Conservation (phyloP, 2,888 invertebrate species). For the Rugalucina vietnamica region DNA sequence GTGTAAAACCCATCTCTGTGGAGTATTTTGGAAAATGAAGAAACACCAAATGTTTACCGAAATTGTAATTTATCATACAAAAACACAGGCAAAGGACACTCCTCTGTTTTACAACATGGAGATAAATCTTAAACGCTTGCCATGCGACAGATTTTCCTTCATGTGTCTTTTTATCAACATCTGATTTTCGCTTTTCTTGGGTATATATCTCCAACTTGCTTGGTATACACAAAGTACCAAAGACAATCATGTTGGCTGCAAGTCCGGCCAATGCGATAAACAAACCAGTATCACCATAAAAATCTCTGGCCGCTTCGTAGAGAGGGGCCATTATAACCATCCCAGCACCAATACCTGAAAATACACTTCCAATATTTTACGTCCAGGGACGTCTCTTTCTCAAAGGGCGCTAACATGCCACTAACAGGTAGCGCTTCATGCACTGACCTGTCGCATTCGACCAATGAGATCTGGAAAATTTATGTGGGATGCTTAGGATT, state of each 20-base stretch:
- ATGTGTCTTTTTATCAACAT: not conserved
- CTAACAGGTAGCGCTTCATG: too few species aligned
- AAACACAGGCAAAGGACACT: constrained; percentile 22
- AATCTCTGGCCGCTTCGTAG: constrained; percentile 42
- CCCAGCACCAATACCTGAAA: constrained; percentile 45
- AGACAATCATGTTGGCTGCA: constrained; percentile 35
- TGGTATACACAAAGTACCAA: constrained; percentile 50
- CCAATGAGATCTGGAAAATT: too few species aligned
- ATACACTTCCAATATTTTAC: too few species aligned
- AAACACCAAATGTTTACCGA: constrained; percentile 38
- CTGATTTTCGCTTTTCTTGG: constrained; percentile 7
- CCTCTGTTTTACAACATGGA: constrained; percentile 21
- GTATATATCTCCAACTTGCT: constrained; percentile 39
- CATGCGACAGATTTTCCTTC: not conserved
- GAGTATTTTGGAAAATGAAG: constrained; percentile 43
- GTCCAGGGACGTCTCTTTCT: too few species aligned
- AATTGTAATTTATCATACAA: constrained; percentile 28
- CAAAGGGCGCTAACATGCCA: too few species aligned
- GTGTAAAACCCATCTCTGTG: constrained; percentile 33
- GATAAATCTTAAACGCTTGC: not conserved
- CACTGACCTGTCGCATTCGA: too few species aligned
- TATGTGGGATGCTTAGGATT: too few species aligned
- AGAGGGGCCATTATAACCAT: constrained; percentile 45
- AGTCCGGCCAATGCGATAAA: constrained; percentile 49
- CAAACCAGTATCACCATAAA: constrained; percentile 49